Percentiles rank a stretch among this genome's conserved stretches.
These are phyloP conservation scores for Cerceris rybyensis DNA, from an alignment of 2,888 invertebrate genomes.

Conservation along the genomic window DNA sequence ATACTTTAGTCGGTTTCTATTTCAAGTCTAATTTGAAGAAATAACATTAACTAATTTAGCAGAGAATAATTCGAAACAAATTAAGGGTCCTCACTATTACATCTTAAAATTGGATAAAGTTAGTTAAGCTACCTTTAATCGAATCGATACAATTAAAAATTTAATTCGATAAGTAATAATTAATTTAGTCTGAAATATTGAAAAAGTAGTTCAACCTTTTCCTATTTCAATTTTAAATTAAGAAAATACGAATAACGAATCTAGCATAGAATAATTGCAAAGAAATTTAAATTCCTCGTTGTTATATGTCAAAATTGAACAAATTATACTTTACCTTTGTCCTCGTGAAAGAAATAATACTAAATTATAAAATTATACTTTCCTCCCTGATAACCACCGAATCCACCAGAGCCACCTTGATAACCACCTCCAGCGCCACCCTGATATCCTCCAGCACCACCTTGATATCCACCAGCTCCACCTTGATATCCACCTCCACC, in stretches of 20 bases:
- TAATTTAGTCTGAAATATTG: background rate
- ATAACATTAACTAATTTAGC: no score
- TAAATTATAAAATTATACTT: constrained; percentile 26
- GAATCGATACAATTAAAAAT: background rate
- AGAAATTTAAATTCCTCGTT: no score
- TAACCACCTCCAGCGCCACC: constrained; percentile 3
- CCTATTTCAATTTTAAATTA: no score
- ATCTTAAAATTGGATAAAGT: no score
- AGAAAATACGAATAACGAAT: no score
- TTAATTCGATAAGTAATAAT: background rate
- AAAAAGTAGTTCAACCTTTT: no score
- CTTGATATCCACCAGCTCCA: constrained; percentile 35
- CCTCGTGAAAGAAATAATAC: background rate
- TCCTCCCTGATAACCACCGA: constrained; percentile 61
- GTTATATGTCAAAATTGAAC: no score
- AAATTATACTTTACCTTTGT: background rate
- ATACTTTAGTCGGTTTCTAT: no score
- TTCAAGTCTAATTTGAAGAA: no score
- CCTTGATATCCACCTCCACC: constrained; percentile 27
- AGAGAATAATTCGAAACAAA: no score
- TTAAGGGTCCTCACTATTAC: no score
- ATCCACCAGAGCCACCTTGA: constrained; percentile 27
- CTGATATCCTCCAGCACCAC: constrained; percentile 15
- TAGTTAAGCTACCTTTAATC: background rate
- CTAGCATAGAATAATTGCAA: no score